Conservation (phyloP, 2,888 invertebrate species). For the Leucophenga montana region DNA sequence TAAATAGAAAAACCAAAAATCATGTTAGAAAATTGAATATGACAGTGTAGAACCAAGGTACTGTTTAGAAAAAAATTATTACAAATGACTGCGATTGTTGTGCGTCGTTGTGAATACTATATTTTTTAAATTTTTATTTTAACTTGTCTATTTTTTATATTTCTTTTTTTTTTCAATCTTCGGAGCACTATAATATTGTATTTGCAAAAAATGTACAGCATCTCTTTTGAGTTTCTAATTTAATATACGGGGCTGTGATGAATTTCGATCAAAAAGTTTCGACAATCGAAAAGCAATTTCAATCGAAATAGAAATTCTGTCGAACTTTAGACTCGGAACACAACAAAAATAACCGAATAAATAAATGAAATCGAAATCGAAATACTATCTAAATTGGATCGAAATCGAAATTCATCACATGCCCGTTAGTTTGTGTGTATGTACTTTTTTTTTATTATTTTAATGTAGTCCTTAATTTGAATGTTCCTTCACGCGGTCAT, state of each 20-base stretch:
- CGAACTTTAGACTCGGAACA: no score
- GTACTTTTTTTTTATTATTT: conserved; percentile 29
- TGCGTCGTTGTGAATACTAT: conserved; percentile 64
- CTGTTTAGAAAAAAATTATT: no score
- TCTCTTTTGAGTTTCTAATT: conserved; percentile 22
- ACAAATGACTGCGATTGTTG: conserved; percentile 44
- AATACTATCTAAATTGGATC: no score
- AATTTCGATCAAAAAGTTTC: no score
- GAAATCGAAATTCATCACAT: no score
- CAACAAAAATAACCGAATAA: no score
- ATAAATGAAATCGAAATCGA: no score
- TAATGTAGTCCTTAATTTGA: conserved; percentile 34
- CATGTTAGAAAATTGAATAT: no score
- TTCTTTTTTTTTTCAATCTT: conserved; percentile 35
- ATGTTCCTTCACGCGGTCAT: conserved; percentile 39
- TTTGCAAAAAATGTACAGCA: conserved; percentile 25
- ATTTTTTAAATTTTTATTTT: conserved; percentile 39
- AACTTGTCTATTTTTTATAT: conserved; percentile 15
- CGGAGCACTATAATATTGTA: conserved; percentile 1
- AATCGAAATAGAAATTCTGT: no score
- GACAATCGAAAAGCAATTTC: no score
- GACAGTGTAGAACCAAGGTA: no score
- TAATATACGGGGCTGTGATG: no score
- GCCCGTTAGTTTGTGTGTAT: conserved; percentile 35
- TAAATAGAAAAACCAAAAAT: conserved; percentile 18